phyloP scores from a whole-genome alignment of 2,113 vertebrate species.

The Eptesicus fuscus region DNA sequence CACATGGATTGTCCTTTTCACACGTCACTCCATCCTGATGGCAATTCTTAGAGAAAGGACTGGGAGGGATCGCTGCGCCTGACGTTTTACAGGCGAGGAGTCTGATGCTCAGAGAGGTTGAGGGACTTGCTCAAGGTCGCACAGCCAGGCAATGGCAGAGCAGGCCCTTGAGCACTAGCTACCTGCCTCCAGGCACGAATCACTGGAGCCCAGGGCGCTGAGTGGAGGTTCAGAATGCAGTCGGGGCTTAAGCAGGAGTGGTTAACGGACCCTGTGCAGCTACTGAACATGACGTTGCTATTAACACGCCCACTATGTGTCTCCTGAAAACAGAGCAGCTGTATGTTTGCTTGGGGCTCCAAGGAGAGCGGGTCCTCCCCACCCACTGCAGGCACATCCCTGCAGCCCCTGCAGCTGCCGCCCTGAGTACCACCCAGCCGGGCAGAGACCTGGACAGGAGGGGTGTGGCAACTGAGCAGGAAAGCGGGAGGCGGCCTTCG shows the following conservation, averaged over 20 bases:
- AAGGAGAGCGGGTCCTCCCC: not conserved
- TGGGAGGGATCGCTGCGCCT: not conserved
- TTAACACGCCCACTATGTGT: not conserved
- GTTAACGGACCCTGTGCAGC: not conserved
- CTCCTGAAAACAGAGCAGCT: not conserved
- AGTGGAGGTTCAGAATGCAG: not conserved
- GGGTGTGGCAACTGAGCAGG: not conserved
- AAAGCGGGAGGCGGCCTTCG: not conserved
- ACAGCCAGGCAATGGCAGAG: not conserved
- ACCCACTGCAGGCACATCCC: not conserved
- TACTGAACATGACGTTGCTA: not conserved
- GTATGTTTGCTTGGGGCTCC: not conserved
- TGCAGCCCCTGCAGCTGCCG: not conserved
- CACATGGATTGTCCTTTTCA: fast-evolving
- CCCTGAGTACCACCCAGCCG: not conserved
- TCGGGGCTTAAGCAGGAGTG: not conserved
- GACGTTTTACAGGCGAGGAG: not conserved
- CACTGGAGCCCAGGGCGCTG: not conserved
- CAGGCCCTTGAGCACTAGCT: not conserved
- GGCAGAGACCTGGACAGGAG: not conserved
- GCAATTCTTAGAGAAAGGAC: not conserved
- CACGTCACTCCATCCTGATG: not conserved
- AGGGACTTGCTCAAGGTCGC: not conserved
- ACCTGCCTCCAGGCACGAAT: not conserved
- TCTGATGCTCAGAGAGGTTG: slow-evolving; percentile 14